A percentile compares a stretch with the other conserved stretches of the same genome.
Conservation (phyloP, 2,797 vertebrate species). For the Pelodytes ibericus region DNA sequence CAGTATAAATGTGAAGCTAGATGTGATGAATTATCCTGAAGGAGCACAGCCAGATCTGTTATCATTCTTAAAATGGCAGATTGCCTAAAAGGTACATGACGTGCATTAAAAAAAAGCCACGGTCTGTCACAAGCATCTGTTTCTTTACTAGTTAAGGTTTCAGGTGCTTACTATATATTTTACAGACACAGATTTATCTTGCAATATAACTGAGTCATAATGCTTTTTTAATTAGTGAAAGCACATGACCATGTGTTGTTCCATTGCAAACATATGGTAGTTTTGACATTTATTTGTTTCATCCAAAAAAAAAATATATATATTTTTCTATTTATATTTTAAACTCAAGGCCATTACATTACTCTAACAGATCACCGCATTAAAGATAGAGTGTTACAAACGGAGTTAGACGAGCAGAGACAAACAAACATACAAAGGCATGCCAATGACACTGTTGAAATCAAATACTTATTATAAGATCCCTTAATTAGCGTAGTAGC, state of each 20-base stretch:
- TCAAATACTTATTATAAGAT: neutral
- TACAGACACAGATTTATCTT: constrained; percentile 27
- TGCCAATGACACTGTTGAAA: neutral
- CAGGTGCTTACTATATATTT: constrained; percentile 33
- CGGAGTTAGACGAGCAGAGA: too few relatives aligned
- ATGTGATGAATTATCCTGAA: neutral
- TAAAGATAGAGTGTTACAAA: too few relatives aligned
- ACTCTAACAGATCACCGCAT: too few relatives aligned
- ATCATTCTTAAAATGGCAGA: neutral
- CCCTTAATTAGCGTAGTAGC: too few relatives aligned
- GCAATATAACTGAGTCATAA: constrained; percentile 46
- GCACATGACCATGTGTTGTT: constrained; percentile 49
- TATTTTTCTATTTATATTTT: neutral
- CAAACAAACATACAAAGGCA: too few relatives aligned
- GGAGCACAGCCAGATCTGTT: neutral
- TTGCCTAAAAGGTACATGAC: constrained; percentile 7
- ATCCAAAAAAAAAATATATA: constrained; percentile 9
- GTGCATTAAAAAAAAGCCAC: neutral
- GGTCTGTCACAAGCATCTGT: constrained; percentile 28
- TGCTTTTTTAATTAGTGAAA: constrained; percentile 51
- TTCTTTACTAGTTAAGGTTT: constrained; percentile 17
- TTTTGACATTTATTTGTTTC: constrained; percentile 42
- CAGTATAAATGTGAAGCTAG: neutral
- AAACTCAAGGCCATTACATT: neutral
- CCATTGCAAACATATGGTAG: constrained; percentile 41